Evolutionary conservation across 2,113 vertebrate genomes (phyloP).

Genomic region (Oxyura jamaicensis): DNA sequence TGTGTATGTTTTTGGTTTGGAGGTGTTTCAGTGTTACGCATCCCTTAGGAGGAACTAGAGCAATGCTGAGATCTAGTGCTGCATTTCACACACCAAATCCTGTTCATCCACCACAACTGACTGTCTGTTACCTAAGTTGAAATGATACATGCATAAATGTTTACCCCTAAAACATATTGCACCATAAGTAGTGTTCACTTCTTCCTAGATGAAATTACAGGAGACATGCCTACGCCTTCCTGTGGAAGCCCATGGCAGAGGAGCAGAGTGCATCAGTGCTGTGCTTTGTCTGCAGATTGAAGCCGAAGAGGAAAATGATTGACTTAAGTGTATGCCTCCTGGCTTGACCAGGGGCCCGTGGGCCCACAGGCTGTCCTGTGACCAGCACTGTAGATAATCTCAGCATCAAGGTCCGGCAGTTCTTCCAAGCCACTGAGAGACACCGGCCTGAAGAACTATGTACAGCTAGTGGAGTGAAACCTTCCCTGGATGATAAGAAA

Average conservation of each 20-base stretch:
- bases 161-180: neutral
- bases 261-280: neutral
- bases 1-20: neutral
- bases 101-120: neutral
- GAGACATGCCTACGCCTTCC: neutral
- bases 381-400: neutral
- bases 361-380: neutral
- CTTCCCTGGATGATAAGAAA: neutral
- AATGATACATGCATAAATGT: neutral
- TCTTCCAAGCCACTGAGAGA: neutral
- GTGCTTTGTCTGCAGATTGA: neutral
- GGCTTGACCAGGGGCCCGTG: neutral
- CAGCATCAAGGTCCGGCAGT: neutral
- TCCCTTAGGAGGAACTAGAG: neutral
- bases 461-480: neutral
- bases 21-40: neutral
- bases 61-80: neutral
- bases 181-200: neutral
- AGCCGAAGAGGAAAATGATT: neutral
- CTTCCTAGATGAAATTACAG: neutral
- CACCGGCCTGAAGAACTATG: neutral
- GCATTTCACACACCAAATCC: neutral
- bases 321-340: neutral
- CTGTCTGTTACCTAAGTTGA: neutral
- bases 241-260: neutral